Evolutionary conservation across 2,888 invertebrate genomes (phyloP).

Genomic region (Mongoloraphidia duomilia): DNA sequence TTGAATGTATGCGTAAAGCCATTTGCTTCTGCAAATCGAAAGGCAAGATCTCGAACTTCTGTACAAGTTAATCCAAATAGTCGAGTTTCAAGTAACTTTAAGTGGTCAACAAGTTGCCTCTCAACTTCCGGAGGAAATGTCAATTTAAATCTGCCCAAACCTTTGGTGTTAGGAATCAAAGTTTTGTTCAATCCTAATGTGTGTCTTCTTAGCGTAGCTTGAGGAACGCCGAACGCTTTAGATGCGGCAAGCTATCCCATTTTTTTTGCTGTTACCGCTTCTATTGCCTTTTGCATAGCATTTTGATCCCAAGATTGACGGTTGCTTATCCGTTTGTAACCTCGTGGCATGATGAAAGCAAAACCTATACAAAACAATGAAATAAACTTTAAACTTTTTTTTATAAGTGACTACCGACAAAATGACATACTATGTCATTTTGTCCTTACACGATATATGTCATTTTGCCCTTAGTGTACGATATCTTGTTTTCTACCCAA

Average conservation of each 20-base stretch:
- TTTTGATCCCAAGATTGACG: constrained; percentile 6
- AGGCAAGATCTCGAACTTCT: background rate
- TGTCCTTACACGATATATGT: too few relatives aligned
- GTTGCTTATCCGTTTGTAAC: background rate
- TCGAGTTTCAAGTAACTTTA: background rate
- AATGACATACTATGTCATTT: too few relatives aligned
- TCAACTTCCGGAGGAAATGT: constrained; percentile 1
- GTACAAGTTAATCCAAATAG: background rate
- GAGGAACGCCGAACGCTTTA: constrained; percentile 8
- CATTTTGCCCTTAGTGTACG: too few relatives aligned
- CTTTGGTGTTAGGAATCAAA: background rate
- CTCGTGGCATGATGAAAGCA: background rate
- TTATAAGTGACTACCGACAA: too few relatives aligned
- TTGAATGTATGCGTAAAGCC: background rate
- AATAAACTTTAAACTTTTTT: too few relatives aligned
- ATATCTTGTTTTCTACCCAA: too few relatives aligned
- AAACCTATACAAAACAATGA: too few relatives aligned
- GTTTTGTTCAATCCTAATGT: constrained; percentile 1
- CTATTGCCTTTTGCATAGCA: constrained; percentile 7
- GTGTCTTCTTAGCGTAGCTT: constrained; percentile 7
- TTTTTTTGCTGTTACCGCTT: constrained; percentile 5
- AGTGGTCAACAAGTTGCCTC: background rate
- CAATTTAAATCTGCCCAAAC: background rate
- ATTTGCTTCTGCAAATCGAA: background rate
- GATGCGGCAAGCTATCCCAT: constrained; percentile 10